Conservation (phyloP, 2,888 invertebrate genomes). For the Parthenolecanium corni region DNA sequence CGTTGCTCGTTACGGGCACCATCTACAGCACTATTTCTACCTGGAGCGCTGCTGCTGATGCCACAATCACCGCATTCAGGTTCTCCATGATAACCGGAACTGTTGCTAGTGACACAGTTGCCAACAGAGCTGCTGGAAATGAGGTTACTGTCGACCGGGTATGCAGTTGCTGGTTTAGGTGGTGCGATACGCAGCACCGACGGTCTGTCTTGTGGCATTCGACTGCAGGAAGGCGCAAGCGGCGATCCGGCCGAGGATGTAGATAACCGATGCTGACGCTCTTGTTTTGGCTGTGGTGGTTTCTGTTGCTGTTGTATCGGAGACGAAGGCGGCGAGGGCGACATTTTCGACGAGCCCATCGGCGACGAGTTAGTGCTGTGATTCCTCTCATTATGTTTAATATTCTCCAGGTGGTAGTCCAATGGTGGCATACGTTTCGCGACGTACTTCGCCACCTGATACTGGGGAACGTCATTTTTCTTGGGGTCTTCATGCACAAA, state of each 20-base stretch:
- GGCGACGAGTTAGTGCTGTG: too few relatives aligned
- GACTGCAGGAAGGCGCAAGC: not conserved
- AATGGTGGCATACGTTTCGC: constrained; percentile 39
- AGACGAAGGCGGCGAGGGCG: not conserved
- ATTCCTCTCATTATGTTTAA: too few relatives aligned
- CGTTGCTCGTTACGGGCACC: not conserved
- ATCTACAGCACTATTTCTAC: not conserved
- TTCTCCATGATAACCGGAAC: not conserved
- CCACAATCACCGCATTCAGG: not conserved
- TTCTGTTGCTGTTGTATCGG: not conserved
- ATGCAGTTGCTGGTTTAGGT: constrained; percentile 27
- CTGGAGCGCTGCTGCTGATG: not conserved
- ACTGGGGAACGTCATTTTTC: constrained; percentile 36
- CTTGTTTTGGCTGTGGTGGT: too few relatives aligned
- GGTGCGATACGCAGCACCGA: constrained; percentile 33
- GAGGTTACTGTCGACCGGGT: not conserved
- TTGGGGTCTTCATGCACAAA: constrained; percentile 34
- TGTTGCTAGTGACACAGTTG: not conserved
- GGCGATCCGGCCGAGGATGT: constrained; percentile 3
- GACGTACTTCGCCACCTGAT: constrained; percentile 37
- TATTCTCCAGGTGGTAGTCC: not conserved
- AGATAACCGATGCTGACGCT: not conserved
- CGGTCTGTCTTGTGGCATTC: constrained; percentile 24
- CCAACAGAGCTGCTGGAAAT: constrained; percentile 5
- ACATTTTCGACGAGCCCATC: not conserved